phyloP scores from a whole-genome alignment of 2,888 invertebrate species.

The Candidula unifasciata region DNA sequence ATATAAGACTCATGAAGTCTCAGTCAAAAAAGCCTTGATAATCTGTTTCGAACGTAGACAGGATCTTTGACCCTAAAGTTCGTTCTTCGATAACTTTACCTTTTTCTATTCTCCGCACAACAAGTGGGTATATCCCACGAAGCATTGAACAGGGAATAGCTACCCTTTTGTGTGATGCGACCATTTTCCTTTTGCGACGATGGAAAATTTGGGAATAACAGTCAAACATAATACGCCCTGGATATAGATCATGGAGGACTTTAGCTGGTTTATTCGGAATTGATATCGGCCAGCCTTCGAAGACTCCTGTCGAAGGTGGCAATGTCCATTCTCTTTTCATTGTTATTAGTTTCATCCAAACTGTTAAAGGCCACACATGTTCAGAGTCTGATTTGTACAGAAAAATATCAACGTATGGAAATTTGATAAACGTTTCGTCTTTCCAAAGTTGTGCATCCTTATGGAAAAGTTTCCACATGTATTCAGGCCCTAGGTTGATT shows the following conservation, averaged over 20 bases:
- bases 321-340: slow-evolving; percentile 18
- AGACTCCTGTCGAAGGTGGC: slow-evolving; percentile 37
- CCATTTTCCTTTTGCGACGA: slow-evolving; percentile 34
- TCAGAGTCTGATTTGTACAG: slow-evolving; percentile 46
- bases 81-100: slow-evolving; percentile 40
- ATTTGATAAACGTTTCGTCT: slow-evolving; percentile 48
- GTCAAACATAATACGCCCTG: slow-evolving; percentile 27
- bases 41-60: slow-evolving; percentile 42
- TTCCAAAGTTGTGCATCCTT: slow-evolving; percentile 51
- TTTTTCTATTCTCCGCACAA: slow-evolving; percentile 26
- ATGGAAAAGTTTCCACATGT: slow-evolving; percentile 55
- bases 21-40: slow-evolving; percentile 20
- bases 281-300: slow-evolving; percentile 45
- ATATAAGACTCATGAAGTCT: neutral
- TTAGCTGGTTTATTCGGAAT: slow-evolving; percentile 37
- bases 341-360: slow-evolving; percentile 54
- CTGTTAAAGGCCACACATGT: slow-evolving; percentile 54
- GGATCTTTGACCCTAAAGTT: slow-evolving; percentile 31
- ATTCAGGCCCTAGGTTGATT: slow-evolving; percentile 50
- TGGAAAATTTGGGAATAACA: slow-evolving; percentile 51
- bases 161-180: slow-evolving; percentile 34
- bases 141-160: slow-evolving; percentile 48
- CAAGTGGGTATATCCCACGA: slow-evolving; percentile 49
- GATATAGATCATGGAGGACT: slow-evolving; percentile 34
- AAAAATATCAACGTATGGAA: slow-evolving; percentile 53